These are phyloP conservation scores for Nipponacmea schrenckii DNA, from an alignment of 2,888 invertebrate species.

Conservation along the genomic window DNA sequence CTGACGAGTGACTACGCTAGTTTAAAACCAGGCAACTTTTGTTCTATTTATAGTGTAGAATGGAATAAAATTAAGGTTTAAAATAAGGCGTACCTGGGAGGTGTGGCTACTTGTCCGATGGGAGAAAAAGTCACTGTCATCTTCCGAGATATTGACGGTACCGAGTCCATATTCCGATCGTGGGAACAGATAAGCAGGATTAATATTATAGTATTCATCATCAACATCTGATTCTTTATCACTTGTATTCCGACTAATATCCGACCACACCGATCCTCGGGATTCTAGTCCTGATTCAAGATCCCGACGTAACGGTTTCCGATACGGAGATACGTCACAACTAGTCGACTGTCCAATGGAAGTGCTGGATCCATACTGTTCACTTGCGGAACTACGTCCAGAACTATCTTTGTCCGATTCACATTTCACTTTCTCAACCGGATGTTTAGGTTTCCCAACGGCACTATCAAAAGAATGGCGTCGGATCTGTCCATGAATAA, in stretches of 20 bases:
- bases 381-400: background rate
- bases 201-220: slow-evolving; percentile 19
- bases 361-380: slow-evolving; percentile 3
- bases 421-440: slow-evolving; percentile 13
- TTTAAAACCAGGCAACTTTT: too few relatives aligned
- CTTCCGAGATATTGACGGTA: slow-evolving; percentile 20
- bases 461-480: slow-evolving; percentile 27
- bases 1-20: too few relatives aligned
- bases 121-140: slow-evolving; percentile 15
- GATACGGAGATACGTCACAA: slow-evolving; percentile 20
- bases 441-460: slow-evolving; percentile 10
- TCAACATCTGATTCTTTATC: slow-evolving; percentile 28
- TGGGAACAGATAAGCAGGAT: slow-evolving; percentile 24
- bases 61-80: too few relatives aligned
- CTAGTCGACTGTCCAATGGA: slow-evolving; percentile 23
- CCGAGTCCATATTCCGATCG: slow-evolving; percentile 19
- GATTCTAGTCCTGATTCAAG: background rate
- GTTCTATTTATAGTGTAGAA: too few relatives aligned
- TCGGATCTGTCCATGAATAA: slow-evolving; percentile 14
- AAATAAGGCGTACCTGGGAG: background rate
- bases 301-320: background rate
- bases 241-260: slow-evolving; percentile 27
- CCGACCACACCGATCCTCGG: slow-evolving; percentile 24
- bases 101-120: slow-evolving; percentile 8
- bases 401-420: slow-evolving; percentile 7